Conservation (phyloP, 1,140 invertebrate species). For the Drosophila jambulina region DNA sequence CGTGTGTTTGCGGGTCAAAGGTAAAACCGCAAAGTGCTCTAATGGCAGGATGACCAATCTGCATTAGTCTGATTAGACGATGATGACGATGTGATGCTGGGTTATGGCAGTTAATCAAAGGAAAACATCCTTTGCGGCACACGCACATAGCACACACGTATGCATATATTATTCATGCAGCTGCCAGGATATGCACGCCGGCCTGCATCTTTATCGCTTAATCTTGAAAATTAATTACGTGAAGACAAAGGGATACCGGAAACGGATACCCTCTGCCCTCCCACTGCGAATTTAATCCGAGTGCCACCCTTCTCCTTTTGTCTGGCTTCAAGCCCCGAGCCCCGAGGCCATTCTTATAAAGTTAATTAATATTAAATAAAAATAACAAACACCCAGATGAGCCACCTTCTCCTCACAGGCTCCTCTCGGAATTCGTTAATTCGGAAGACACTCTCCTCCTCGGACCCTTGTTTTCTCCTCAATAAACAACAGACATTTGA, state of each 20-base stretch:
- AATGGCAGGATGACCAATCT: slow-evolving; percentile 36
- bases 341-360: background rate
- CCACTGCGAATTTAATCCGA: background rate
- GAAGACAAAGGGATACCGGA: slow-evolving; percentile 35
- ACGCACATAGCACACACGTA: background rate
- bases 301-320: background rate
- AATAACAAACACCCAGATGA: background rate
- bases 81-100: background rate
- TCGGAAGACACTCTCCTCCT: too few relatives aligned
- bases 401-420: background rate
- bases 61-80: slow-evolving; percentile 70
- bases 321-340: too few relatives aligned
- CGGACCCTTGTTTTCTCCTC: background rate
- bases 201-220: slow-evolving; percentile 1
- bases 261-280: background rate
- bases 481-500: slow-evolving; percentile 42
- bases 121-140: slow-evolving; percentile 7
- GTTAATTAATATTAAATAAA: slow-evolving; percentile 13
- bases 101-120: slow-evolving; percentile 23
- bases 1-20: background rate
- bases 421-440: background rate
- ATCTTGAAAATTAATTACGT: slow-evolving; percentile 73
- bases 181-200: slow-evolving; percentile 1
- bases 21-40: slow-evolving; percentile 27
- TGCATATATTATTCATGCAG: slow-evolving; percentile 8